These are phyloP conservation scores for Galerucella pusilla DNA, from an alignment of 2,888 invertebrate species.

Conservation along the genomic window DNA sequence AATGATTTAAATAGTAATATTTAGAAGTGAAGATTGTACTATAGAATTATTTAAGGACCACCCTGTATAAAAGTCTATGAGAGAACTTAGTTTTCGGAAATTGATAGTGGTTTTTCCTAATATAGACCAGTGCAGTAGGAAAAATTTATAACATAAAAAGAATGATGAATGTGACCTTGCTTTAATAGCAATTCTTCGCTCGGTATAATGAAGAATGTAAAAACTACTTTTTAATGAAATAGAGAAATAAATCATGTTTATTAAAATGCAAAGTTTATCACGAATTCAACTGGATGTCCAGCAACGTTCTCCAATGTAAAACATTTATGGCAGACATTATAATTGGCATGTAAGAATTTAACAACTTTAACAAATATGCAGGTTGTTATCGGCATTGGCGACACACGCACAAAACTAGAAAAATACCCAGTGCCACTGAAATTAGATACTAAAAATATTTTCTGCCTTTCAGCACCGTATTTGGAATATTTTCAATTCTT, in stretches of 20 bases:
- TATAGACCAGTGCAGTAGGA: no score
- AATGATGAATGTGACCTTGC: no score
- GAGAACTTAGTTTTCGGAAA: no score
- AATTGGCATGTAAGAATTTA: constrained; percentile 39
- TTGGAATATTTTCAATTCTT: neutral
- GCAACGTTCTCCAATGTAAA: constrained; percentile 22
- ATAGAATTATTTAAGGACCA: no score
- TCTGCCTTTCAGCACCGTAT: neutral
- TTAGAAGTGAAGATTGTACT: no score
- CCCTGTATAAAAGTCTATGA: no score
- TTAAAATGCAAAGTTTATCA: constrained; percentile 16
- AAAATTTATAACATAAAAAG: no score
- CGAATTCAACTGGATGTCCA: neutral
- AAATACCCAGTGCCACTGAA: constrained; percentile 40
- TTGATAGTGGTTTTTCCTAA: no score
- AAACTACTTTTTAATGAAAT: neutral
- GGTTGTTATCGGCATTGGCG: constrained; percentile 40
- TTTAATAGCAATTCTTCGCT: no score
- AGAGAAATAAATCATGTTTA: constrained; percentile 10
- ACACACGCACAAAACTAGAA: constrained; percentile 49
- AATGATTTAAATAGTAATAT: no score
- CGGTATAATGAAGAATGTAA: neutral
- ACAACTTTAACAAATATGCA: constrained; percentile 43
- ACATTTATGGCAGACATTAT: constrained; percentile 38
- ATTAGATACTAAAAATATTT: constrained; percentile 38